Conservation (phyloP, 2,888 invertebrate species). For the Drosophila formosana region DNA sequence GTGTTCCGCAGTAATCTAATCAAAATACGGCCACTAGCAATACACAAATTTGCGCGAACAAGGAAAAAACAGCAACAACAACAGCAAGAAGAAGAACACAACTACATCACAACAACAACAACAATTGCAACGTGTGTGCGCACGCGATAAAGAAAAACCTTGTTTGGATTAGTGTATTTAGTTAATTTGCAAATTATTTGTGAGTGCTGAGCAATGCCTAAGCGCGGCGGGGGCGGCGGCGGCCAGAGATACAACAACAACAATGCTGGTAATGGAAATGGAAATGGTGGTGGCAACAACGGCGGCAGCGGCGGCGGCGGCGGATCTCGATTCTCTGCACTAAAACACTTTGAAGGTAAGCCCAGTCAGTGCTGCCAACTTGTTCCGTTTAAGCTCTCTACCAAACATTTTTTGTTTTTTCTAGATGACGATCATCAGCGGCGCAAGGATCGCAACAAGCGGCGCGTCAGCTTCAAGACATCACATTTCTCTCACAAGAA, state of each 20-base stretch:
- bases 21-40: not conserved
- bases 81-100: constrained; percentile 9
- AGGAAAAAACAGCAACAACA: not conserved
- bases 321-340: constrained; percentile 77
- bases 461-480: constrained; percentile 85
- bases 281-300: constrained; percentile 35
- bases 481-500: constrained; percentile 67
- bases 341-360: constrained; percentile 80
- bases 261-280: constrained; percentile 50
- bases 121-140: constrained; percentile 32
- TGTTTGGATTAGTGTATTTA: constrained; percentile 9
- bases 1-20: not conserved
- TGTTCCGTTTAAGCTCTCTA: not conserved
- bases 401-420: not conserved
- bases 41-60: constrained; percentile 5
- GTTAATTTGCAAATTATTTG: not conserved
- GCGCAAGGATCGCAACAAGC: constrained; percentile 79
- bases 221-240: constrained; percentile 66
- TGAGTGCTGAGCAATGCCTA: constrained; percentile 56
- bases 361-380: not conserved
- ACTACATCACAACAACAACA: constrained; percentile 7
- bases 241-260: constrained; percentile 72
- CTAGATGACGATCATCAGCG: constrained; percentile 77
- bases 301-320: constrained; percentile 39
- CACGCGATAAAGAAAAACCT: not conserved